Conservation (phyloP, 1,140 invertebrate species). For the Drosophila orena region DNA sequence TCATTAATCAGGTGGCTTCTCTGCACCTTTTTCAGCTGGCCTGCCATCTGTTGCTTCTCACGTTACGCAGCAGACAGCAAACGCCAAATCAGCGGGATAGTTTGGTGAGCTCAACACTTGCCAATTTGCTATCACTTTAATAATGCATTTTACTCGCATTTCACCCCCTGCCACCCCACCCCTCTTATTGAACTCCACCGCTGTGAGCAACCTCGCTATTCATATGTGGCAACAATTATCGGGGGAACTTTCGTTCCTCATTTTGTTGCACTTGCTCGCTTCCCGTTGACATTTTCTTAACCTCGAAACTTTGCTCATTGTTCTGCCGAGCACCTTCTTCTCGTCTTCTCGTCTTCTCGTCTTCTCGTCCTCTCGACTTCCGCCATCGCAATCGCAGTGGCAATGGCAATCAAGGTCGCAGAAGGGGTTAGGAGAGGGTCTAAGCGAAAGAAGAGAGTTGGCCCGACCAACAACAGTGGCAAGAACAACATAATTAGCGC, state of each 20-base stretch:
- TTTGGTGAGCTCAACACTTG: no score
- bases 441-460: no score
- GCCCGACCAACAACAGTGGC: conserved; percentile 18
- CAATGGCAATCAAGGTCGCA: conserved; percentile 62
- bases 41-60: not conserved
- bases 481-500: conserved; percentile 76
- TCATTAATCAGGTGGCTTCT: conserved; percentile 3
- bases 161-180: no score
- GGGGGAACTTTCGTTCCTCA: conserved; percentile 11
- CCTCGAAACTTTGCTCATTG: conserved; percentile 42
- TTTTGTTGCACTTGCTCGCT: conserved; percentile 22
- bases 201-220: no score
- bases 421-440: conserved; percentile 6
- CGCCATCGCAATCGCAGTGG: conserved; percentile 29
- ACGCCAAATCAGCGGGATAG: conserved; percentile 12
- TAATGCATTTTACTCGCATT: not conserved
- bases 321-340: conserved; percentile 8
- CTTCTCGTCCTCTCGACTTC: not conserved
- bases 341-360: not conserved
- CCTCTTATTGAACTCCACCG: not conserved
- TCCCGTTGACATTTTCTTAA: conserved; percentile 46
- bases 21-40: conserved; percentile 14
- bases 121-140: no score
- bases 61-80: conserved; percentile 9
- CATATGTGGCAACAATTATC: conserved; percentile 12